These are phyloP conservation scores for Andrena trimmerana DNA, from an alignment of 2,888 invertebrate genomes.

Conservation along the genomic window DNA sequence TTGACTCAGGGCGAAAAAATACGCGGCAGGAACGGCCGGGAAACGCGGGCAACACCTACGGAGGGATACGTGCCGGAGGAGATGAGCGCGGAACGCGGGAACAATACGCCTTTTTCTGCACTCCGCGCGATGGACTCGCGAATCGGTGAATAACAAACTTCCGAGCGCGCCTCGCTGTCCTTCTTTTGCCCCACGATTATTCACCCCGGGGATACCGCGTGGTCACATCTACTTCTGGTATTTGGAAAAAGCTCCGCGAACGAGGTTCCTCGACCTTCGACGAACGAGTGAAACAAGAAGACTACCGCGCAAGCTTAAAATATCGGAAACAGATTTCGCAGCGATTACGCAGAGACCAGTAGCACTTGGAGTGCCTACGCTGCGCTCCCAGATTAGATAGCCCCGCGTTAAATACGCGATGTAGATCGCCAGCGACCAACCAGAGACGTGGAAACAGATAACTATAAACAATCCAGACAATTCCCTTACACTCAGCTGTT, in stretches of 20 bases:
- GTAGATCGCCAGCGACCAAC: background rate
- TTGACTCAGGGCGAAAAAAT: conserved; percentile 76
- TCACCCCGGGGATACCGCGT: background rate
- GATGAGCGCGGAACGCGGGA: background rate
- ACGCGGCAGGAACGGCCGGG: conserved; percentile 63
- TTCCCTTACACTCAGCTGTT: conserved; percentile 22
- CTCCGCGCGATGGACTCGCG: conserved; percentile 4
- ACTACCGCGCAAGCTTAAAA: background rate
- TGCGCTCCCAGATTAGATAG: conserved; percentile 5
- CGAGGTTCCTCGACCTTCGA: too few species aligned
- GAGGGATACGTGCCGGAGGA: conserved; percentile 12
- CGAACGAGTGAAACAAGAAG: too few species aligned
- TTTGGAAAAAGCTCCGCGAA: background rate
- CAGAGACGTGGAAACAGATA: background rate
- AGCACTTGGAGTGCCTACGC: background rate
- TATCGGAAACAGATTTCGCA: background rate
- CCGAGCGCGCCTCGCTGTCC: background rate
- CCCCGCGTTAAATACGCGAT: conserved; percentile 11
- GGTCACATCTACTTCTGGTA: background rate
- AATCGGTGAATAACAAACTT: conserved; percentile 18
- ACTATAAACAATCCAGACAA: conserved; percentile 4
- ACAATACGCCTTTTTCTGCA: conserved; percentile 33
- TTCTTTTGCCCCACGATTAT: background rate
- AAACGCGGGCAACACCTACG: conserved; percentile 34
- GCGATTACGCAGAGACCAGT: background rate